Evolutionary conservation across 2,888 invertebrate genomes (phyloP).

Genomic region (Andricus quercusramuli): DNA sequence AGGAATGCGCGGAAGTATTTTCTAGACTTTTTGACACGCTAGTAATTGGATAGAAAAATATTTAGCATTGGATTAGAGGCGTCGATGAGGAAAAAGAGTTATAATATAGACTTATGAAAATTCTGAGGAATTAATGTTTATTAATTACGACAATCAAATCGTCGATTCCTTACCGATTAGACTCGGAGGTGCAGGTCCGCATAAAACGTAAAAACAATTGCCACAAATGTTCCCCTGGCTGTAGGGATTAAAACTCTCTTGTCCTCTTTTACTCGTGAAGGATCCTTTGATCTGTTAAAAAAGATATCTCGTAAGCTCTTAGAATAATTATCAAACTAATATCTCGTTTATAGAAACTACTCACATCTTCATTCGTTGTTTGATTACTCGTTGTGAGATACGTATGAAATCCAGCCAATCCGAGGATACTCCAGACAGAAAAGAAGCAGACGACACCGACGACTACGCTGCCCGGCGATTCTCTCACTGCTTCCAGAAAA

Average conservation of each 20-base stretch:
- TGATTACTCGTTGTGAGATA: slow-evolving; percentile 98
- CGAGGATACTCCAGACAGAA: slow-evolving; percentile 99
- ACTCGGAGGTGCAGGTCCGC: slow-evolving; percentile 94
- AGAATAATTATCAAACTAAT: background rate
- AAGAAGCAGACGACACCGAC: slow-evolving; percentile 97
- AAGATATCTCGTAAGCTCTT: background rate
- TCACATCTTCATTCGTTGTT: slow-evolving; percentile 99
- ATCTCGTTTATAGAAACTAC: slow-evolving; percentile 70
- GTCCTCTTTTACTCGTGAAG: slow-evolving; percentile 95
- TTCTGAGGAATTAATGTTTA: too few species aligned
- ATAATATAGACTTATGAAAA: too few species aligned
- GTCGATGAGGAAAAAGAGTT: too few species aligned
- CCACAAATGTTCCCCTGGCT: slow-evolving; percentile 95
- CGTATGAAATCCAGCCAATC: slow-evolving; percentile 99
- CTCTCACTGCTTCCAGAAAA: slow-evolving; percentile 93
- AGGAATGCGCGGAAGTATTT: too few species aligned
- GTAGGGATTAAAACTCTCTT: slow-evolving; percentile 96
- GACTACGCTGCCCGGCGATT: slow-evolving; percentile 93
- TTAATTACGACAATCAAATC: too few species aligned
- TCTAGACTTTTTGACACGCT: too few species aligned
- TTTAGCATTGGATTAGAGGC: too few species aligned
- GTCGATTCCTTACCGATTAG: slow-evolving; percentile 84
- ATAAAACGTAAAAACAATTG: slow-evolving; percentile 97
- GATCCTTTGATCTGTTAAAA: slow-evolving; percentile 95
- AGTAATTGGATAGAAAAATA: too few species aligned